A percentile compares a stretch with the other conserved stretches of the same genome.
These are phyloP conservation scores for Drosophila ficusphila DNA, from an alignment of 1,140 invertebrate genomes.

Conservation along the genomic window DNA sequence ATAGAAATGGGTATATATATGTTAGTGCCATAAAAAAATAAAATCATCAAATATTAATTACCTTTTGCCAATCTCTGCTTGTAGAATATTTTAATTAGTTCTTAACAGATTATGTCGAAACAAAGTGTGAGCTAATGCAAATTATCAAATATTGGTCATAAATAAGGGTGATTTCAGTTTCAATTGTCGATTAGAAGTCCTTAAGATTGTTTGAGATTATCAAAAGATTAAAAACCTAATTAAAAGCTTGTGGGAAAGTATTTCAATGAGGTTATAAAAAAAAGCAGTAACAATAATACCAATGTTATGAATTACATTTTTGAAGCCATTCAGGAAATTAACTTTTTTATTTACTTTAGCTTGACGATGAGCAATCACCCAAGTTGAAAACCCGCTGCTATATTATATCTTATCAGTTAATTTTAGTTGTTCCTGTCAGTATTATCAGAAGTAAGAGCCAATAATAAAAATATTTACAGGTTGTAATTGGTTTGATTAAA, in stretches of 20 bases:
- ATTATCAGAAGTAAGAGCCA: background rate
- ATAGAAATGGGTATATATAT: background rate
- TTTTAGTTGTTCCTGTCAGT: background rate
- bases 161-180: background rate
- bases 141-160: constrained; percentile 9
- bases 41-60: too few species aligned
- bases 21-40: too few species aligned
- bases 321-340: background rate
- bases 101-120: constrained; percentile 9
- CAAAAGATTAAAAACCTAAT: too few species aligned
- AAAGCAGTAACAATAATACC: too few species aligned
- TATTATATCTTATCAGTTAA: background rate
- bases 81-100: background rate
- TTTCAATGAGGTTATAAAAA: too few species aligned
- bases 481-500: background rate
- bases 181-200: constrained; percentile 14
- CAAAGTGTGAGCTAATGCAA: constrained; percentile 19
- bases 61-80: background rate
- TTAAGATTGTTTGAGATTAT: background rate
- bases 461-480: constrained; percentile 13
- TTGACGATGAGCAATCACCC: background rate
- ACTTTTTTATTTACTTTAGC: background rate
- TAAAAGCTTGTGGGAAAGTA: background rate
- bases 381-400: background rate
- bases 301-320: constrained; percentile 2